phyloP scores from a whole-genome alignment of 2,797 vertebrate genomes.

The Crax fasciolata region DNA sequence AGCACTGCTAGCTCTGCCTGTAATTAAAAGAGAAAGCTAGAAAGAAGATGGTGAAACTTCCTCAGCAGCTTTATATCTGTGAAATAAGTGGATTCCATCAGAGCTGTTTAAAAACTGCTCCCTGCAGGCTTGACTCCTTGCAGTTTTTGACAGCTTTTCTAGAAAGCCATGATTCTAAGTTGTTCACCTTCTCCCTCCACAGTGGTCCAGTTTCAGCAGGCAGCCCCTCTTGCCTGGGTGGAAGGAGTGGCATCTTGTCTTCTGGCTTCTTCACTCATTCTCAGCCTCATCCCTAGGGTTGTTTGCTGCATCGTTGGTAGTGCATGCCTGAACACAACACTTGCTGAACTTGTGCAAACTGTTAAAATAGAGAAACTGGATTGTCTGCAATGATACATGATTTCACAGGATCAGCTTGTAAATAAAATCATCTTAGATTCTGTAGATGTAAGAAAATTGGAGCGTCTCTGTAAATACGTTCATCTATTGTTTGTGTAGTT shows the following conservation, averaged over 20 bases:
- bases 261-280: neutral
- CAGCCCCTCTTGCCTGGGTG: accelerated
- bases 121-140: neutral
- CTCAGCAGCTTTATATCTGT: neutral
- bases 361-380: constrained; percentile 6
- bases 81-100: neutral
- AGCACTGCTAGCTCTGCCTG: neutral
- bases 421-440: constrained; percentile 51
- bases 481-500: neutral
- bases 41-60: neutral
- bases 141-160: neutral
- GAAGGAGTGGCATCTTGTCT: neutral
- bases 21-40: neutral
- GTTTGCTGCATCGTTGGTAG: neutral
- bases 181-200: neutral
- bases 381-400: constrained; percentile 48
- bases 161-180: neutral
- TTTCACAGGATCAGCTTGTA: constrained; percentile 47
- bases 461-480: neutral
- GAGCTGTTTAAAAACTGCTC: neutral
- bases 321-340: accelerated
- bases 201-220: neutral
- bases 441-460: neutral
- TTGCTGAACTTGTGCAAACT: constrained; percentile 11
- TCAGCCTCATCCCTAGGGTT: neutral